These are phyloP conservation scores for Trachelipus rathkii DNA, from an alignment of 1,140 invertebrate species.

Conservation along the genomic window DNA sequence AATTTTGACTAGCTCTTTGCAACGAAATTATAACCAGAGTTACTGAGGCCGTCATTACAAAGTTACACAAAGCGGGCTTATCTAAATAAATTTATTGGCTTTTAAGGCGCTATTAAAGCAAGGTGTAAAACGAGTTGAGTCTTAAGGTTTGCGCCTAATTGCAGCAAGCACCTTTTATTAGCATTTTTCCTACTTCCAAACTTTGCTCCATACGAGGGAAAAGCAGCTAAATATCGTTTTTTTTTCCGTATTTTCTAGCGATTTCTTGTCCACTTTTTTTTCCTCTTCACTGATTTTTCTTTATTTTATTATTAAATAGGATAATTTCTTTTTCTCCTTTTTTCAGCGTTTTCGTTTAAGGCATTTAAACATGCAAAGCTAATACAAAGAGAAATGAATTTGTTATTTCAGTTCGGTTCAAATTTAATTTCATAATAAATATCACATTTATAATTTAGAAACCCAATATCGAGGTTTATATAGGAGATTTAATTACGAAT, in stretches of 20 bases:
- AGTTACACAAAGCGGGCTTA: not conserved
- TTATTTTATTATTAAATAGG: not conserved
- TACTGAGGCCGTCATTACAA: too few relatives aligned
- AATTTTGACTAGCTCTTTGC: too few relatives aligned
- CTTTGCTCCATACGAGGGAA: not conserved
- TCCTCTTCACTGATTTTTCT: not conserved
- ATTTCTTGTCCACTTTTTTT: not conserved
- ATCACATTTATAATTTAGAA: too few relatives aligned
- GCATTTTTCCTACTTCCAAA: not conserved
- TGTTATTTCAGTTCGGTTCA: too few relatives aligned
- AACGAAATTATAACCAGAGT: too few relatives aligned
- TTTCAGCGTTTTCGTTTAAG: not conserved
- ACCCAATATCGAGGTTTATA: too few relatives aligned
- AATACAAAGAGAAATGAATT: too few relatives aligned
- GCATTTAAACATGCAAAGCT: too few relatives aligned
- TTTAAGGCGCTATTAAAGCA: not conserved
- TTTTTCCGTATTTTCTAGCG: conserved; percentile 1
- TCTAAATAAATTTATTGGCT: conserved; percentile 13
- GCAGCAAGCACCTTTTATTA: conserved; percentile 4
- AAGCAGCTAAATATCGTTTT: not conserved
- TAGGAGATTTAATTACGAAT: too few relatives aligned
- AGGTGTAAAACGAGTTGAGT: not conserved
- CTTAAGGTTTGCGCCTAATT: not conserved
- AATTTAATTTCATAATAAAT: too few relatives aligned
- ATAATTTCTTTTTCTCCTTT: not conserved